Evolutionary conservation across 2,888 invertebrate species (phyloP), one percentile per base, ranked within the genome.

Genomic region (Thereva unica): DNA sequence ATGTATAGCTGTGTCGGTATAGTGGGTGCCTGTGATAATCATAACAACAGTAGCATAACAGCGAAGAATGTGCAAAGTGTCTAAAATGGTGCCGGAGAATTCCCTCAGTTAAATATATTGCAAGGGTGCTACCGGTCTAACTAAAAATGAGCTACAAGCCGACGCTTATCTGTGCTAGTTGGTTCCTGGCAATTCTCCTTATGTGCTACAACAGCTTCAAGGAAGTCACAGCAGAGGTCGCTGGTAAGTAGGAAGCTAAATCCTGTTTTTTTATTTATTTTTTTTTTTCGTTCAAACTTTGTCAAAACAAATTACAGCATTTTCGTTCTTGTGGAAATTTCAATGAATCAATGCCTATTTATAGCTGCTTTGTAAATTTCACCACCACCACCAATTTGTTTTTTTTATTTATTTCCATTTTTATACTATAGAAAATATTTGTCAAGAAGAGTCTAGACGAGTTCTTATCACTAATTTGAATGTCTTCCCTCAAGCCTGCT

Each of bases 121-220:
- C 35, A 61, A 35, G 41, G 53, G 52, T 64, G 64, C 64, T 64
- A 64, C 53, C 53, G 53, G 52, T 64, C 35, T 38, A 37, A 53
- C 64, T 53, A 57, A 66, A 66, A 66, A 66, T 66, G 66, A 66
- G 44, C 57, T 42, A 66, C 37, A 66, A 52, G 37, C 59, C 12
- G 35, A 12, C 38, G 35, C 12, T 50, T 44, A 50, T 12, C 35
- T 66, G 59, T 45, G 42, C 44, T 53, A 38, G 57, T 50, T 66
- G 66, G 59, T 12, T 66, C 45, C 59, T 66, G 57, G 57, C 52
- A 66, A 52, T 44, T 45, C 34, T 59, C 37, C 35, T 66, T 12
- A 59, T 59, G 45, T 57, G 42, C 49, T 66, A 44, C 49, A 40
- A 66, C 44, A 42, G 10, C 7, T 23, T 56, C 37, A 59, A 35